Base-by-base conservation (phyloP, 2,797 vertebrate genomes). In the Lepilemur septentrionalis region DNA sequence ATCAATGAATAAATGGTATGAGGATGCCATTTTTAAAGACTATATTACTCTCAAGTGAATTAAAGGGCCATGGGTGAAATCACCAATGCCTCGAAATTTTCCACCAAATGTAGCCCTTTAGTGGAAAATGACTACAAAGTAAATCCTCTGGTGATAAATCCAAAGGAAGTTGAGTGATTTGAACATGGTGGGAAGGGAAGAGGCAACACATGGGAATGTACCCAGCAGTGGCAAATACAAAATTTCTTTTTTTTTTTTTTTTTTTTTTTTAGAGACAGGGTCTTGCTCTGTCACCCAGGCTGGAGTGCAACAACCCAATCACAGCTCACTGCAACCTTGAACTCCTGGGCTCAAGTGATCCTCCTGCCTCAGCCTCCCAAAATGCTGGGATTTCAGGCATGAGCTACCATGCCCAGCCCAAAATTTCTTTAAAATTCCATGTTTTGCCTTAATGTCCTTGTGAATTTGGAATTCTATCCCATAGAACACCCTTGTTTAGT, bases 11-110 rank as follows among this genome's bases (percentile, higher is more conserved):
- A 79, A 93, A 70, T 5, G 11, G 32, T 1, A 3, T 41, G 43
- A 83, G 52, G 32, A 75, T 32, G 11, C 5, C 69, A 79, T 48
- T 43, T 73, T 69, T 90, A 83, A 95, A 86, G 61, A 91, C 61
- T 70, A 50, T 28, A 32, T 41, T 61, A 50, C 25, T 70, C 14
- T 86, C 32, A 15, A 25, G 46, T 41, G 67, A 91, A 73, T 85
- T 52, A 63, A 79, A 85, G 41, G 11, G 12, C 55, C 59, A 13
- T 59, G 13, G 23, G 57, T 85, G 43, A 85, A 80, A 90, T 48
- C 59, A 22, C n/a, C 35, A 91, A 30, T 13, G 4, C 63, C 46
- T 94, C 38, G n/a, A 52, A 81, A 35, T 23, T 75, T 88, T 43
- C 61, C 43, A 63, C 55, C 94, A 41, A 78, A 28, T 25, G 20